Evolutionary conservation across 2,113 vertebrate genomes (phyloP).

Genomic region (Oreochromis tanganicae): DNA sequence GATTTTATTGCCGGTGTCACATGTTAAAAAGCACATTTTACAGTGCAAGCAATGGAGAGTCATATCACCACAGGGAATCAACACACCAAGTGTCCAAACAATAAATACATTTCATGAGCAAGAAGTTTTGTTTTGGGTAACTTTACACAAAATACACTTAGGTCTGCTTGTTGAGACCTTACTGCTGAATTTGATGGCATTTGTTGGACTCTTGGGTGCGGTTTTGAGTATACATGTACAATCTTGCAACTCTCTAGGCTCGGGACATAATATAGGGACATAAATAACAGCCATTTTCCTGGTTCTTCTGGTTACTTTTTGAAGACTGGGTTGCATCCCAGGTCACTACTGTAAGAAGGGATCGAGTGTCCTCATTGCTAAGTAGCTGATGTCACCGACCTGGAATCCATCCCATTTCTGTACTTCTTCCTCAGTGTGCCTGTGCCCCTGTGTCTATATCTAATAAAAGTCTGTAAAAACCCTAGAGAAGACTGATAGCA

Average conservation of each 20-base stretch:
- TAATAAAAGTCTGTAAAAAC: constrained; percentile 24
- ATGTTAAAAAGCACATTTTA: constrained; percentile 52
- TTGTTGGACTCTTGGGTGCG: neutral
- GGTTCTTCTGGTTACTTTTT: neutral
- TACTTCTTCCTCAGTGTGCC: neutral
- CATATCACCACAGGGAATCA: constrained; percentile 14
- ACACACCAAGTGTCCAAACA: neutral
- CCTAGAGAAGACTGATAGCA: neutral
- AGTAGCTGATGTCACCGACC: constrained; percentile 49
- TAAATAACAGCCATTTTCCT: neutral
- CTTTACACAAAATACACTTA: neutral
- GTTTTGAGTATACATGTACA: neutral
- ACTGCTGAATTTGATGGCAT: neutral
- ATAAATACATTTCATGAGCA: neutral
- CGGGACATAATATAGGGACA: neutral
- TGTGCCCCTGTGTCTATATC: constrained; percentile 6
- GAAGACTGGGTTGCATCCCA: constrained; percentile 13
- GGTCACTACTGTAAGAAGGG: constrained; percentile 42
- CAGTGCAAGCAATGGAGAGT: constrained; percentile 19
- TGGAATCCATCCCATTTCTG: constrained; percentile 41
- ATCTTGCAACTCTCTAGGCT: neutral
- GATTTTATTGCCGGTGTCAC: constrained; percentile 53
- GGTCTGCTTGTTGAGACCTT: neutral
- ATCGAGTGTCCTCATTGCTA: constrained; percentile 30
- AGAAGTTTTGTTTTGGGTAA: neutral